Evolutionary conservation across 2,888 invertebrate genomes (phyloP), one percentile per base, ranked within the genome.

Genomic region (Erebia aethiops): DNA sequence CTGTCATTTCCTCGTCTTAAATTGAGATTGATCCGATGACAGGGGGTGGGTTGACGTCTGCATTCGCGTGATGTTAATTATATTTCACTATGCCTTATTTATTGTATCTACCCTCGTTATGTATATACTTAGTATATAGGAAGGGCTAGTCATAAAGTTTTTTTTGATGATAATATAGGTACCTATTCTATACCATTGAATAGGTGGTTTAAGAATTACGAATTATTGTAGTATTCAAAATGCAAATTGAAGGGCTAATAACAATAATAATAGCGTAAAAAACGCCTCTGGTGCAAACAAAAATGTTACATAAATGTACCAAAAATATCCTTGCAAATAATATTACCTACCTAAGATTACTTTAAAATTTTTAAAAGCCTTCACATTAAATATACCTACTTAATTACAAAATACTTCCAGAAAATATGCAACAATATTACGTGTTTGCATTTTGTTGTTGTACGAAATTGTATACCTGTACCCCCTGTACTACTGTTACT

Each of bases 1-100:
- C 87, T 91, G 91, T 91, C 91, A 91, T 91, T 91, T 91, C 87
- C 84, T 83, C 87, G 86, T 88, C 91, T 92, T 87, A 91, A 92
- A 92, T 92, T 92, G 92, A 92, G 92, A 92, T 92, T 91, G 92
- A 92, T 92, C 89, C 87, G 75, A 82, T 82, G 85, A 85, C 85
- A 85, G 83, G 83, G 81, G 81, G 84, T 67, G 71, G 73, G 82
- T 81, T 86, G 86, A 86, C 85, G 84, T 81, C 80, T 80, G 78
- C 78, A 81, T 79, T 81, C 81, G 78, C 81, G 82, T 81, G 81
- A 79, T 80, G 80, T 79, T 81, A 83, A 86, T 88, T 87, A 60
- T 71, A n/a, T 66, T 73, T 69, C 41, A 21, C 61, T 62, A 3
- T 46, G 16, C 46, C 46, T 61, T 61, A 35, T 60, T 61, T 43